Evolutionary conservation across 2,797 vertebrate species (phyloP).

Genomic region (Eutrigla gurnardus): DNA sequence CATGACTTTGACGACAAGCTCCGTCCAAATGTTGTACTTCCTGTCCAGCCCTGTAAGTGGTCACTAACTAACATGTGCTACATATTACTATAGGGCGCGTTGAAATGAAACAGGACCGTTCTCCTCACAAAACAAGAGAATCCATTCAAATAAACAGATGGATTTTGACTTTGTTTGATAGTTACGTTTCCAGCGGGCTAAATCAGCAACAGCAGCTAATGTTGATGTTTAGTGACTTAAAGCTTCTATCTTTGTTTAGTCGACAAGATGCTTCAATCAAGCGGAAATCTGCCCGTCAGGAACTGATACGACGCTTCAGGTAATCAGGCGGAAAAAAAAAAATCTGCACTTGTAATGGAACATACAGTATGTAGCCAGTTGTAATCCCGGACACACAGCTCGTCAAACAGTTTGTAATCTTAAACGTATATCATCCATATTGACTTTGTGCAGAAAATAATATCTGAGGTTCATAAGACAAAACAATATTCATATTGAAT

Average conservation of each 20-base stretch:
- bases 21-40: slow-evolving; percentile 33
- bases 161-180: slow-evolving; percentile 22
- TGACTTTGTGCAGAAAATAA: too few relatives aligned
- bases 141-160: slow-evolving; percentile 29
- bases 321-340: background rate
- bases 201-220: slow-evolving; percentile 21
- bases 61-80: slow-evolving; percentile 50
- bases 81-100: slow-evolving; percentile 23
- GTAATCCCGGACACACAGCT: background rate
- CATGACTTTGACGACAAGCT: slow-evolving; percentile 25
- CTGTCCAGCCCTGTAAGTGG: slow-evolving; percentile 38
- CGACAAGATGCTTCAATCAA: slow-evolving; percentile 14
- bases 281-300: background rate
- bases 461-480: too few relatives aligned
- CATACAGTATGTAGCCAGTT: background rate
- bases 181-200: slow-evolving; percentile 4
- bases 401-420: background rate
- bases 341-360: background rate
- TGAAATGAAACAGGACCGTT: slow-evolving; percentile 42
- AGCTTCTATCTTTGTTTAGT: slow-evolving; percentile 28
- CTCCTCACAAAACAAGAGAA: slow-evolving; percentile 18
- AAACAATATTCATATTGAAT: too few relatives aligned
- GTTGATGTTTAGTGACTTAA: slow-evolving; percentile 30
- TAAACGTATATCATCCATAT: background rate
- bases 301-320: background rate